These are phyloP conservation scores for Pandion haliaetus DNA, from an alignment of 2,113 vertebrate genomes.

Conservation along the genomic window DNA sequence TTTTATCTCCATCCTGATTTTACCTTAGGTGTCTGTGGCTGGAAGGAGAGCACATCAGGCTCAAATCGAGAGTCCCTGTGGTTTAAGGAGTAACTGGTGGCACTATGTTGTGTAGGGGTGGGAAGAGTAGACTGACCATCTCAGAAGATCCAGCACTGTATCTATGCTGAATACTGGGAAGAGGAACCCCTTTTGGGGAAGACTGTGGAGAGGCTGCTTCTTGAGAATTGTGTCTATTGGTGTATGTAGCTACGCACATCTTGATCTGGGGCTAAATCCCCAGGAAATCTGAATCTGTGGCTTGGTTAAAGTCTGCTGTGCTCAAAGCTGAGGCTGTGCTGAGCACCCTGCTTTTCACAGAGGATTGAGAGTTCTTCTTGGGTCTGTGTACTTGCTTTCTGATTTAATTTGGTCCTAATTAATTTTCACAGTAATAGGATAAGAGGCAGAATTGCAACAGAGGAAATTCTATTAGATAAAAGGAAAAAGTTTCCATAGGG, in stretches of 20 bases:
- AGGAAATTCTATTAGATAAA: neutral
- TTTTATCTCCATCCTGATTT: neutral
- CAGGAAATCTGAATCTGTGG: neutral
- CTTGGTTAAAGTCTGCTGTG: neutral
- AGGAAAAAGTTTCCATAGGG: neutral
- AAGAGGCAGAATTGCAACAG: neutral
- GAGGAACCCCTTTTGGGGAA: neutral
- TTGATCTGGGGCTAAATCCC: neutral
- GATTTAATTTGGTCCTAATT: neutral
- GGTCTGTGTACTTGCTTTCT: neutral
- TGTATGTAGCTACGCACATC: neutral
- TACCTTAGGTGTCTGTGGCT: neutral
- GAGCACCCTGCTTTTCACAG: neutral
- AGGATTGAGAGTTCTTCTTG: neutral
- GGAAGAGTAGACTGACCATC: neutral
- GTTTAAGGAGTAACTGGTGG: neutral
- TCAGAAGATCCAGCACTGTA: neutral
- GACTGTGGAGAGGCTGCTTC: neutral
- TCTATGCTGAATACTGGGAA: neutral
- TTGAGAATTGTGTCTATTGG: neutral
- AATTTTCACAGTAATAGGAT: neutral
- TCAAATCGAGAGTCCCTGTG: neutral
- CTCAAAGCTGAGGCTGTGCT: neutral
- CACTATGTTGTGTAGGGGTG: neutral
- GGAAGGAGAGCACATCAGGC: neutral